phyloP scores from a whole-genome alignment of 2,888 invertebrate genomes.

The Mythimna albipuncta region DNA sequence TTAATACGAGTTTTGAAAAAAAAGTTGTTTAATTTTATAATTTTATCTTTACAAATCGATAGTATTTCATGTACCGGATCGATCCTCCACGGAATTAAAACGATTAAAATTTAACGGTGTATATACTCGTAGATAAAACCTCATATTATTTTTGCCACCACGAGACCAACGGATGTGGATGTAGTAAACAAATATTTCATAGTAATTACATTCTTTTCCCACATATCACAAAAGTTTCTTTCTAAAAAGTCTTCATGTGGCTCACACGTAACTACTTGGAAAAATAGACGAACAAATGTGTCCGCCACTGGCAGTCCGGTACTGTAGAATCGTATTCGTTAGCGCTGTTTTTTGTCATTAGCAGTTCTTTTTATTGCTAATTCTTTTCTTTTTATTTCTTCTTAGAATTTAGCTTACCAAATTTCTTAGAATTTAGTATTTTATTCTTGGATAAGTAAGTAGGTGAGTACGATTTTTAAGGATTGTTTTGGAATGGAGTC shows the following conservation, averaged over 20 bases:
- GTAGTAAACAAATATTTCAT: not conserved
- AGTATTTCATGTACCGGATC: no score
- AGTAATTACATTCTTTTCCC: not conserved
- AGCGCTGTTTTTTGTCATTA: constrained; percentile 38
- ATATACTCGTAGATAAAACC: no score
- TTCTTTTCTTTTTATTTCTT: constrained; percentile 12
- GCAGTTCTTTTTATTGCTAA: constrained; percentile 20
- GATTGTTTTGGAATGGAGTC: not conserved
- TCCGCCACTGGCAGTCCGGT: constrained; percentile 18
- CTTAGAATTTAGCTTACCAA: constrained; percentile 19
- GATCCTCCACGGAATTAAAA: no score
- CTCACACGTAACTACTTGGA: constrained; percentile 26
- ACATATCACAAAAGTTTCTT: constrained; percentile 6
- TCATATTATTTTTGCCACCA: no score
- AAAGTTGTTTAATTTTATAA: no score
- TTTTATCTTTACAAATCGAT: no score
- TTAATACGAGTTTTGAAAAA: no score
- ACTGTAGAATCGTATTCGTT: constrained; percentile 36
- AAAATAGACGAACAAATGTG: constrained; percentile 34
- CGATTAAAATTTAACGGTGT: no score
- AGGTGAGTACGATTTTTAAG: not conserved
- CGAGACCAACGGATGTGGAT: no score
- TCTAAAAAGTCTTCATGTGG: constrained; percentile 23
- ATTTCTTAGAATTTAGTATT: not conserved
- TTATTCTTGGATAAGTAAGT: not conserved